A percentile compares a stretch with the other conserved stretches of the same genome.
Evolutionary conservation across 1,140 invertebrate genomes (phyloP).

Genomic region (Archivesica marissinica): DNA sequence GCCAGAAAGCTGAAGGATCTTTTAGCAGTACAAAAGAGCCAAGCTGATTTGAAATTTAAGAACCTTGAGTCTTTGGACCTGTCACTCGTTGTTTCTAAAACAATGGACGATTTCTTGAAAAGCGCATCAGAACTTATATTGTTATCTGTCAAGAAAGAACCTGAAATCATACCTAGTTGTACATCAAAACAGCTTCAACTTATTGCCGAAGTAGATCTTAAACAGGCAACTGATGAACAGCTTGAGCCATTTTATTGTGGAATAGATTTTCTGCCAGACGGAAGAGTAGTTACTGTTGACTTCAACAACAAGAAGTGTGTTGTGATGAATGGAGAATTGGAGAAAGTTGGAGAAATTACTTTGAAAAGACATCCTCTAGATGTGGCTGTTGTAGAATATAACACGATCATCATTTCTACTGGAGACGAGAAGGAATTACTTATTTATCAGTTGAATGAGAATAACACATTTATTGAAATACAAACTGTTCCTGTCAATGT

Average conservation of each 20-base stretch:
- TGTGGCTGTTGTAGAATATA: background rate
- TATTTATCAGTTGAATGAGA: background rate
- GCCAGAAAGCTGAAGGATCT: background rate
- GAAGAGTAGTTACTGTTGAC: conserved; percentile 7
- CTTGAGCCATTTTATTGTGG: background rate
- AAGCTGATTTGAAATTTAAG: background rate
- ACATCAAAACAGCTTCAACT: background rate
- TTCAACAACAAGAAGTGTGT: conserved; percentile 21
- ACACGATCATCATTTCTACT: background rate
- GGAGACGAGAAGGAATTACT: background rate
- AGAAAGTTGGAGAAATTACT: background rate
- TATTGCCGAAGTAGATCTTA: background rate
- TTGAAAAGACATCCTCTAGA: background rate
- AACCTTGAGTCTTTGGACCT: background rate
- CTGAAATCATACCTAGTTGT: background rate
- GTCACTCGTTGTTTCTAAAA: background rate
- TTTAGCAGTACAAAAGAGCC: background rate
- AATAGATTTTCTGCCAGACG: conserved; percentile 13
- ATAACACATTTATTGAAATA: background rate
- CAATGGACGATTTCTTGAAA: background rate
- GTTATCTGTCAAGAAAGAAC: background rate
- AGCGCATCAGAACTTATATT: background rate
- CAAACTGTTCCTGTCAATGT: background rate
- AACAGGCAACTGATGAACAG: background rate
- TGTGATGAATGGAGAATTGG: background rate